Conservation (phyloP, 2,113 vertebrate species). For the Ageneiosus marmoratus region DNA sequence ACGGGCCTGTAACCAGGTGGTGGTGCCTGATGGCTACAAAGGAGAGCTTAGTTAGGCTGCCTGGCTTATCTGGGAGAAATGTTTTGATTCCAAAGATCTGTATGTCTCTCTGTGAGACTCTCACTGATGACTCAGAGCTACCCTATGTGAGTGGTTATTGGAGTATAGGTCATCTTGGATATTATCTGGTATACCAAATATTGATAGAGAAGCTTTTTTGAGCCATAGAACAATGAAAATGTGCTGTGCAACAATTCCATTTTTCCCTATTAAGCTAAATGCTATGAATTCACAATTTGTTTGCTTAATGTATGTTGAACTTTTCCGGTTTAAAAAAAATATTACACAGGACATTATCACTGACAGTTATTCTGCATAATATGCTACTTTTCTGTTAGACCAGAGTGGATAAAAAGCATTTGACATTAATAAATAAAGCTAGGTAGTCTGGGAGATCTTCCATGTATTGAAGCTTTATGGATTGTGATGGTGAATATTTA, state of each 20-base stretch:
- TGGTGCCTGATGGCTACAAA: constrained; percentile 46
- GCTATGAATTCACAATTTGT: not conserved
- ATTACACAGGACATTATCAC: constrained; percentile 9
- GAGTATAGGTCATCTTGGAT: not conserved
- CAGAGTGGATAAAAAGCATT: constrained; percentile 34
- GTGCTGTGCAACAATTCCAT: not conserved
- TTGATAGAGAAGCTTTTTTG: not conserved
- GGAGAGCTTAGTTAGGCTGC: constrained; percentile 44
- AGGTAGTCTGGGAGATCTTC: constrained; percentile 34
- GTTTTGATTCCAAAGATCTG: constrained; percentile 26
- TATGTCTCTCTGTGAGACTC: constrained; percentile 26
- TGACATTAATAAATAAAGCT: constrained; percentile 46
- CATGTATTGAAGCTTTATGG: constrained; percentile 49
- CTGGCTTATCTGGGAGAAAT: constrained; percentile 15
- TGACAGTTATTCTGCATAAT: constrained; percentile 14
- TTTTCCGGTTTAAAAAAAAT: constrained; percentile 26
- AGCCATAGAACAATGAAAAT: not conserved
- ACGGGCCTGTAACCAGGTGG: constrained; percentile 29
- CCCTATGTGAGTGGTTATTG: constrained; percentile 16
- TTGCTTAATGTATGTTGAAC: constrained; percentile 18
- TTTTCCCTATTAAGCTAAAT: not conserved
- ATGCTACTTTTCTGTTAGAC: constrained; percentile 18
- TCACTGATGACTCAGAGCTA: constrained; percentile 4
- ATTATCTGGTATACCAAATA: constrained; percentile 1
- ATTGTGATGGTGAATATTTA: constrained; percentile 52